Evolutionary conservation across 2,888 invertebrate species (phyloP).

Genomic region (Protodeltote pygarga): DNA sequence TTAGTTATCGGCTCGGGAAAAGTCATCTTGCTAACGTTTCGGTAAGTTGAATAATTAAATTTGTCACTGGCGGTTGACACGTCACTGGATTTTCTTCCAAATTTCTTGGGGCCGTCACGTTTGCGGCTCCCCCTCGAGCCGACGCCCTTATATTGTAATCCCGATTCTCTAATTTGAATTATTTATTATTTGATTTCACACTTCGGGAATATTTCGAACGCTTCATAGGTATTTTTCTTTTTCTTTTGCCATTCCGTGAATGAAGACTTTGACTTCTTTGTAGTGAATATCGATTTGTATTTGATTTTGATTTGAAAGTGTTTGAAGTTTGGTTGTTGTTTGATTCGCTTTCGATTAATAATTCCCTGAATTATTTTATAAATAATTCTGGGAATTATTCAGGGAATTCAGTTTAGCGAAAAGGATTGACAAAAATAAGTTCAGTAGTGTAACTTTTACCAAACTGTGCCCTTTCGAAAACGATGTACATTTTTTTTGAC

Average conservation of each 20-base stretch:
- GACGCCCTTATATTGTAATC: conserved; percentile 73
- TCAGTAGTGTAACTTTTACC: no score
- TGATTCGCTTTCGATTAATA: no score
- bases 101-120: conserved; percentile 80
- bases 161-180: conserved; percentile 83
- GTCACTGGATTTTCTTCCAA: conserved; percentile 82
- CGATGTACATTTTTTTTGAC: no score
- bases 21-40: conserved; percentile 86
- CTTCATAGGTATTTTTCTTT: conserved; percentile 45
- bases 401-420: no score
- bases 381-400: no score
- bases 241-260: conserved; percentile 30
- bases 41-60: conserved; percentile 86
- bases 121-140: conserved; percentile 59
- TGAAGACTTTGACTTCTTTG: conserved; percentile 38
- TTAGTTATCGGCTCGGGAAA: conserved; percentile 85
- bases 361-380: no score
- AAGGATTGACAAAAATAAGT: no score
- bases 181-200: conserved; percentile 84
- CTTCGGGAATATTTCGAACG: conserved; percentile 61
- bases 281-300: conserved; percentile 30
- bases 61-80: conserved; percentile 85
- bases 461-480: no score
- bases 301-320: conserved; percentile 9
- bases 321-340: conserved; percentile 20